Percentiles rank a stretch among this genome's conserved stretches.
Conservation (phyloP, 2,888 invertebrate genomes). For the Lamellibrachia columna region DNA sequence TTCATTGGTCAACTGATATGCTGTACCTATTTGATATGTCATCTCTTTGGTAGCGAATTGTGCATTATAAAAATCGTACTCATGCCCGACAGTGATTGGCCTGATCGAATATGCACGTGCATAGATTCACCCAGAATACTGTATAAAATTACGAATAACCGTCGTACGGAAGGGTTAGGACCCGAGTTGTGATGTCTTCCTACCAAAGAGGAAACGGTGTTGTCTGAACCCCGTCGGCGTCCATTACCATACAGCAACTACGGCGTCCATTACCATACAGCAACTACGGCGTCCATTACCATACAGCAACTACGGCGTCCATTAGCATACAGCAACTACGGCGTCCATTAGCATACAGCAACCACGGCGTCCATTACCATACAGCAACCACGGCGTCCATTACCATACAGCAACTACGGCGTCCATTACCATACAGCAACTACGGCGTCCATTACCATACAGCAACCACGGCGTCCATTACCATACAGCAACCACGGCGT, state of each 20-base stretch:
- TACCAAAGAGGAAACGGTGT: not conserved
- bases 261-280: not conserved
- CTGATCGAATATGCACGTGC: not conserved
- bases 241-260: not conserved
- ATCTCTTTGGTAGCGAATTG: not conserved
- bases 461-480: not conserved
- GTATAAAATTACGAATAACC: not conserved
- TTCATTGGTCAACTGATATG: not conserved
- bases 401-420: not conserved
- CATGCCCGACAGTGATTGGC: not conserved
- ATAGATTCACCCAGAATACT: not conserved
- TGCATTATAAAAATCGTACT: not conserved
- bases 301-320: not conserved
- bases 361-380: not conserved
- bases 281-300: not conserved
- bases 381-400: not conserved
- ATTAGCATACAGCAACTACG: not conserved
- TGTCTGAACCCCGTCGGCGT: not conserved
- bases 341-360: not conserved
- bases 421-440: not conserved
- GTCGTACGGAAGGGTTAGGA: not conserved
- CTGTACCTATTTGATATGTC: not conserved
- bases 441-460: not conserved
- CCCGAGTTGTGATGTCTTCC: not conserved
- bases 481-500: not conserved